Conservation (phyloP, 2,888 invertebrate species). For the Lithophane semibrunnea region DNA sequence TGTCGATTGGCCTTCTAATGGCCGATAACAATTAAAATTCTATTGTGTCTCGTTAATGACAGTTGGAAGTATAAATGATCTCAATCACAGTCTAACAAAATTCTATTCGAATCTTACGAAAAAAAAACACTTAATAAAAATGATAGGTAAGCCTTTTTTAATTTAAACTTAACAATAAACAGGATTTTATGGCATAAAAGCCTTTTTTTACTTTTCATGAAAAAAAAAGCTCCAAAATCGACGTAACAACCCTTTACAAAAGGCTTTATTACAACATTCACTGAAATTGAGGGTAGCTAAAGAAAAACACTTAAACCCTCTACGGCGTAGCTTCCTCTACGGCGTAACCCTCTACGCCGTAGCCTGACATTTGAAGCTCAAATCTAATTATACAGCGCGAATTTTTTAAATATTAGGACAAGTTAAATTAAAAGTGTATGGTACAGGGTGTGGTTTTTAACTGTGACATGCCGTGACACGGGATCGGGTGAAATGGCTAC, state of each 20-base stretch:
- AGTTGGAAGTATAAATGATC: background rate
- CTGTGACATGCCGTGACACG: slow-evolving; percentile 45
- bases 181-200: slow-evolving; percentile 14
- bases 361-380: background rate
- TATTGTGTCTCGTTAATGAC: too few species aligned
- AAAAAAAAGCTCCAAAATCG: slow-evolving; percentile 17
- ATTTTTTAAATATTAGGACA: slow-evolving; percentile 18
- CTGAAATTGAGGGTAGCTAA: slow-evolving; percentile 46
- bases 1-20: too few species aligned
- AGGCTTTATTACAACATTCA: slow-evolving; percentile 42
- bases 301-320: slow-evolving; percentile 33
- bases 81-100: background rate
- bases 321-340: slow-evolving; percentile 50
- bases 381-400: slow-evolving; percentile 15
- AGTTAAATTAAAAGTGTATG: slow-evolving; percentile 34
- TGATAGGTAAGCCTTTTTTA: slow-evolving; percentile 23
- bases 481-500: slow-evolving; percentile 2
- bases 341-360: slow-evolving; percentile 38
- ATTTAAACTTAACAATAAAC: slow-evolving; percentile 29
- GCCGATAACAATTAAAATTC: too few species aligned
- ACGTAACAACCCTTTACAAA: slow-evolving; percentile 26
- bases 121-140: slow-evolving; percentile 14
- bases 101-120: background rate
- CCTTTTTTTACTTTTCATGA: background rate
- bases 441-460: slow-evolving; percentile 40